Base-by-base conservation (phyloP, 2,888 invertebrate species). In the Bellardia pandia region DNA sequence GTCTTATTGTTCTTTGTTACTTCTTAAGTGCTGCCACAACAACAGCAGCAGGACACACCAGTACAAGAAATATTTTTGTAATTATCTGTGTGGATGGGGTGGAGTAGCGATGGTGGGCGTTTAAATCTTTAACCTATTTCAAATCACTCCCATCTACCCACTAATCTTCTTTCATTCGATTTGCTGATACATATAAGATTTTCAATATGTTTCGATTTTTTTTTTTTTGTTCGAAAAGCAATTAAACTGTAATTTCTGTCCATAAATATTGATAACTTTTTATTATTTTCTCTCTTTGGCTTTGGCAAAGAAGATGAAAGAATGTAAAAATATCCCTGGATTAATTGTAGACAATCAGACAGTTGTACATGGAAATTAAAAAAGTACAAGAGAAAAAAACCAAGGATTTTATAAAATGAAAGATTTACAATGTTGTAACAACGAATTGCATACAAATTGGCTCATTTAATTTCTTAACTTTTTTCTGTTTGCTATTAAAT, bases 231-330 rank as follows among this genome's bases (percentile, higher is more conserved):
- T 74, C 68, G 71, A 87, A 88, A 85, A 88, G 91, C 91, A 92
- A 92, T 92, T 92, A 92, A 90, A 91, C 90, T 90, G 90, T 90
- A 92, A 92, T 92, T 91, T 91, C 90, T 90, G 89, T 89, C 77
- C 90, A 91, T 91, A 91, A 90, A 92, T 92, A 92, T 90, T 91
- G 90, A 91, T 91, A 88, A 88, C 86, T 58, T 68, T 85, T 51
- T 66, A 45, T 58, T 51, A 77, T 62, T 71, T 48, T 78, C 51
- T 7, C 48, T 30, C 48, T 72, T 64, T 16, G 13, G 51, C n/a
- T 68, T 37, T 37, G 75, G 40, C 11, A 62, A n/a, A 45, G 33
- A 30, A n/a, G 51, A 30, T 37, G 45, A 42, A 45, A 51, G 64
- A 40, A 64, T 16, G 6, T 42, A 37, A 62, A 79, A 80, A 83